A percentile compares a stretch with the other conserved stretches of the same genome.
phyloP scores from a whole-genome alignment of 2,113 vertebrate species.

The Ameiurus melas region DNA sequence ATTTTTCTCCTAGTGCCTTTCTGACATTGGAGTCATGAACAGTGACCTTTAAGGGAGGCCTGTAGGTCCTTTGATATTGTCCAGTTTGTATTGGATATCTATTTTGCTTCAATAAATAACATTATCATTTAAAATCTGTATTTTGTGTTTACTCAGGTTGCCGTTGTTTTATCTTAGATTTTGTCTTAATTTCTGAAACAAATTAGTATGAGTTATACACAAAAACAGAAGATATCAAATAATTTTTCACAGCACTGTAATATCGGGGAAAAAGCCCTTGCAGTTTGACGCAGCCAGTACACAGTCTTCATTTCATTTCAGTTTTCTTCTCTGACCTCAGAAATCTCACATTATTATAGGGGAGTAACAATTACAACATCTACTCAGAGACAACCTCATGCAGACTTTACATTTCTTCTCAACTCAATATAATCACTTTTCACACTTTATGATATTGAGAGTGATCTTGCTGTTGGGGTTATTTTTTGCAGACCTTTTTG shows the following conservation, averaged over 20 bases:
- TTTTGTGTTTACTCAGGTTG: too few species aligned
- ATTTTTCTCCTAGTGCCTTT: too few species aligned
- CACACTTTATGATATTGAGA: not conserved
- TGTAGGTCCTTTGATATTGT: too few species aligned
- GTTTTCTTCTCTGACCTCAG: not conserved
- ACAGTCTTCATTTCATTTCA: not conserved
- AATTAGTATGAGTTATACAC: too few species aligned
- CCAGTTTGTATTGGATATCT: too few species aligned
- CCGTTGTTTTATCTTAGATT: too few species aligned
- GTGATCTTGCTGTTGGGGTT: not conserved
- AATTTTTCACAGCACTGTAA: not conserved
- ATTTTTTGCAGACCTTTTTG: not conserved
- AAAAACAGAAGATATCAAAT: too few species aligned
- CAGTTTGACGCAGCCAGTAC: not conserved
- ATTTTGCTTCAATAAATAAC: too few species aligned
- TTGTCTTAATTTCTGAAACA: too few species aligned
- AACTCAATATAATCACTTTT: not conserved
- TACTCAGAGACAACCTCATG: not conserved
- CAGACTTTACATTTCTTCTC: not conserved
- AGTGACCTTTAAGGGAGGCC: too few species aligned
- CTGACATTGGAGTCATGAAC: too few species aligned
- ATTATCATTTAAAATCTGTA: too few species aligned
- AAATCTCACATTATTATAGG: not conserved
- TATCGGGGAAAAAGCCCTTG: not conserved
- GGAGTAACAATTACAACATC: not conserved